Percentiles rank a stretch among this genome's conserved stretches.
These are phyloP conservation scores for Petrocephalus microphthalmus DNA, from an alignment of 2,113 vertebrate species.

Conservation along the genomic window DNA sequence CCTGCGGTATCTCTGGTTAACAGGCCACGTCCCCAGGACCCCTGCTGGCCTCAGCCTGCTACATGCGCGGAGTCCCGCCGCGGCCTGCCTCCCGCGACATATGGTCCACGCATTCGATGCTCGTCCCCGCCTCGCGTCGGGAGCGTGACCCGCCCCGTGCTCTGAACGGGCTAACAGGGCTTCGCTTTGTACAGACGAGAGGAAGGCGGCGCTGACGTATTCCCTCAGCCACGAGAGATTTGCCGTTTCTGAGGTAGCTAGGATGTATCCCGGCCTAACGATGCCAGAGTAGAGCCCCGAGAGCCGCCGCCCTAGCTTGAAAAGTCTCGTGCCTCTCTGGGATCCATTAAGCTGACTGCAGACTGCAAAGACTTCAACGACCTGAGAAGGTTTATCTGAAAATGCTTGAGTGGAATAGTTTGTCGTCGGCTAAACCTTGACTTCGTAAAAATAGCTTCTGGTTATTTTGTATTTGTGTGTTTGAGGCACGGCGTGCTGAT, in stretches of 20 bases:
- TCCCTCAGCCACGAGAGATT: not conserved
- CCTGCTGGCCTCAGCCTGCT: not conserved
- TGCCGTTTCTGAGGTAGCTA: not conserved
- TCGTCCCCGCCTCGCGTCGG: not conserved
- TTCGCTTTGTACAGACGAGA: not conserved
- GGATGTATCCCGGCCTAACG: not conserved
- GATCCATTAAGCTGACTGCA: not conserved
- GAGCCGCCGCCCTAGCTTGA: not conserved
- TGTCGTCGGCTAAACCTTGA: not conserved
- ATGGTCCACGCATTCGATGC: conserved; percentile 4
- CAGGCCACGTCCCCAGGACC: not conserved
- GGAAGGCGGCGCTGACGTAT: not conserved
- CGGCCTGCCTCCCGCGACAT: conserved; percentile 1
- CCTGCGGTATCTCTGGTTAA: not conserved
- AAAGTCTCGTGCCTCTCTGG: not conserved
- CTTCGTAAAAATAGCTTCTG: not conserved
- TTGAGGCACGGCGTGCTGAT: not conserved
- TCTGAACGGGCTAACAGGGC: not conserved
- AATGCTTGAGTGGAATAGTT: not conserved
- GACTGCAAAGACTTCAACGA: not conserved
- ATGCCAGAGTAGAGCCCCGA: not conserved
- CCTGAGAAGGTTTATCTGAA: not conserved
- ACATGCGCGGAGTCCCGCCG: not conserved
- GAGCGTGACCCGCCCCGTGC: not conserved
- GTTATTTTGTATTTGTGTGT: not conserved